Conservation (phyloP, 2,113 vertebrate species). For the Strix uralensis region DNA sequence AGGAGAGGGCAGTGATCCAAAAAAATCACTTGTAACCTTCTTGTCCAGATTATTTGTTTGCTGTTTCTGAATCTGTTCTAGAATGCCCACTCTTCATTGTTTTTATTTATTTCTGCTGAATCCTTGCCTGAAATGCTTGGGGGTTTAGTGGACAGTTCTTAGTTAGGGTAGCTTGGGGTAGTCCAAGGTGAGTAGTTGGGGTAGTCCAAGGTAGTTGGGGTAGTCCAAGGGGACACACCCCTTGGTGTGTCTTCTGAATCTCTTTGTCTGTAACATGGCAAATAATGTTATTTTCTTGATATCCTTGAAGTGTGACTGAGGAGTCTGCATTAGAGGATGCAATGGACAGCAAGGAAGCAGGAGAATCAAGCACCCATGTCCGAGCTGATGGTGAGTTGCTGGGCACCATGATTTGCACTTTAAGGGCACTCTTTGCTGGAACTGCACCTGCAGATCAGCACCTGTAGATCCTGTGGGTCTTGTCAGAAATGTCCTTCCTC, state of each 20-base stretch:
- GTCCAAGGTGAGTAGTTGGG: background rate
- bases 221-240: no score
- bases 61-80: background rate
- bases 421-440: background rate
- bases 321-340: background rate
- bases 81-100: background rate
- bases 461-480: background rate
- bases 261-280: background rate
- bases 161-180: background rate
- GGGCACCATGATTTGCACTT: background rate
- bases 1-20: background rate
- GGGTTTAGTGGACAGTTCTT: background rate
- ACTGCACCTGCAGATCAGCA: background rate
- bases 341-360: background rate
- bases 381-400: conserved; percentile 60
- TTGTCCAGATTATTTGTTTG: background rate
- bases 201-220: background rate
- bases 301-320: conserved; percentile 18
- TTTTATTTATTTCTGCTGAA: background rate
- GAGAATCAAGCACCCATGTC: background rate
- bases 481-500: background rate
- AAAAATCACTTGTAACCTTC: background rate
- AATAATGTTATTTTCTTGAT: conserved; percentile 45
- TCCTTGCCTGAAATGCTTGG: background rate
- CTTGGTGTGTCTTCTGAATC: background rate